Percentiles rank a stretch among this genome's conserved stretches.
Evolutionary conservation across 1,140 invertebrate species (phyloP).

Genomic region (Macrostomum lignano): DNA sequence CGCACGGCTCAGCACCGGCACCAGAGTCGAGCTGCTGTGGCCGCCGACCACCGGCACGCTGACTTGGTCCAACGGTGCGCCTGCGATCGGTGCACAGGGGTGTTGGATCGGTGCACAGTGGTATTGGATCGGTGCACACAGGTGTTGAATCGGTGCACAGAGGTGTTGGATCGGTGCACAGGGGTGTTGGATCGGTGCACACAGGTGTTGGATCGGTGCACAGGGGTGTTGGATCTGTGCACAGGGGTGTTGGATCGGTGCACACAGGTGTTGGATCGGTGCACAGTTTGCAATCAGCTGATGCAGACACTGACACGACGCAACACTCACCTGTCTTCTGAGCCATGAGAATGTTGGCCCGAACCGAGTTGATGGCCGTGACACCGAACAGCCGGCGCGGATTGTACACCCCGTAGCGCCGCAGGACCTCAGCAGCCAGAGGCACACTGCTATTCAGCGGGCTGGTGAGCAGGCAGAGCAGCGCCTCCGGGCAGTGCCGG

Average conservation of each 20-base stretch:
- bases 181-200: no score
- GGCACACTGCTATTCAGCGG: conserved; percentile 90
- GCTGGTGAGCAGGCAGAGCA: conserved; percentile 81
- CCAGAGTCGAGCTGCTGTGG: conserved; percentile 88
- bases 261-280: no score
- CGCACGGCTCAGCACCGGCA: conserved; percentile 79
- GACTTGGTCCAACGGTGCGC: neutral
- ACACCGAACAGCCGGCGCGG: conserved; percentile 70
- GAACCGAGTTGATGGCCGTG: conserved; percentile 75
- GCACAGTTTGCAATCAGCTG: no score
- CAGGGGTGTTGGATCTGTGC: no score
- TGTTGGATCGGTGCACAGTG: no score
- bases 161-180: no score
- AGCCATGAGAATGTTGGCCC: conserved; percentile 71
- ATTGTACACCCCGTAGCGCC: conserved; percentile 60
- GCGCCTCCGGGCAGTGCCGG: conserved; percentile 57
- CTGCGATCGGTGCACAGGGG: neutral
- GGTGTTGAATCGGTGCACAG: no score
- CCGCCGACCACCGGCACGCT: conserved; percentile 42
- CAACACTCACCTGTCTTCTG: neutral
- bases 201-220: no score
- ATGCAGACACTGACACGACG: no score
- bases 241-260: no score
- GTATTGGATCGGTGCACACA: no score
- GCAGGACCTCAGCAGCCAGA: conserved; percentile 70